phyloP scores from a whole-genome alignment of 2,888 invertebrate genomes.

The Stramonita haemastoma region DNA sequence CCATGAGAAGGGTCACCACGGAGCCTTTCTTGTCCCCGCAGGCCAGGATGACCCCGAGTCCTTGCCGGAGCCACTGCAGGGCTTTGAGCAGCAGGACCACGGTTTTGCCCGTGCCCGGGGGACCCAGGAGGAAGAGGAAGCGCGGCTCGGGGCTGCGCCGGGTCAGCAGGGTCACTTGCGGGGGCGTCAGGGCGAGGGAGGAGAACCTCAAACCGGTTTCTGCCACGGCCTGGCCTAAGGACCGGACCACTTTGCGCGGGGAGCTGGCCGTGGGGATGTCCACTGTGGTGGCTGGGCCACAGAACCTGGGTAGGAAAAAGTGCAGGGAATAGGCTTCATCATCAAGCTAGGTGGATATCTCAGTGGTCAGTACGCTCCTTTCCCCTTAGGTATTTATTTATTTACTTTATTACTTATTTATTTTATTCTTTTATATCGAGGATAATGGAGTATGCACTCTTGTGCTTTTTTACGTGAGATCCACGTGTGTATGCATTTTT shows the following conservation, averaged over 20 bases:
- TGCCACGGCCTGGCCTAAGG: not conserved
- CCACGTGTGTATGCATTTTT: too few species aligned
- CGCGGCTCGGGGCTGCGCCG: not conserved
- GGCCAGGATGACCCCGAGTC: not conserved
- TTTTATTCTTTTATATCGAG: too few species aligned
- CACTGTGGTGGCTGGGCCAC: not conserved
- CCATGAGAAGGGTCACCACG: not conserved
- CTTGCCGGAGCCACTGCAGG: not conserved
- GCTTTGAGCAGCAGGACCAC: not conserved
- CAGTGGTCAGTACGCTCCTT: too few species aligned
- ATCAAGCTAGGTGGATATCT: too few species aligned
- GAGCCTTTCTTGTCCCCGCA: not conserved
- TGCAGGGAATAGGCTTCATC: too few species aligned
- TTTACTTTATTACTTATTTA: too few species aligned
- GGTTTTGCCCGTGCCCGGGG: not conserved
- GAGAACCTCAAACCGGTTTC: not conserved
- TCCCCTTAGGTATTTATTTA: too few species aligned
- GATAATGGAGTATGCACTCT: too few species aligned
- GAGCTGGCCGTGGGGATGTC: not conserved
- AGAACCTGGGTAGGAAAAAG: not conserved
- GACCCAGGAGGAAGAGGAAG: not conserved
- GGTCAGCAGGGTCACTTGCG: not conserved
- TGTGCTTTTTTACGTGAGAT: too few species aligned
- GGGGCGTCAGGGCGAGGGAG: not conserved
- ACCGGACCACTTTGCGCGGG: not conserved